These are phyloP conservation scores for Masticophis lateralis DNA, from an alignment of 2,797 vertebrate genomes.

Conservation along the genomic window DNA sequence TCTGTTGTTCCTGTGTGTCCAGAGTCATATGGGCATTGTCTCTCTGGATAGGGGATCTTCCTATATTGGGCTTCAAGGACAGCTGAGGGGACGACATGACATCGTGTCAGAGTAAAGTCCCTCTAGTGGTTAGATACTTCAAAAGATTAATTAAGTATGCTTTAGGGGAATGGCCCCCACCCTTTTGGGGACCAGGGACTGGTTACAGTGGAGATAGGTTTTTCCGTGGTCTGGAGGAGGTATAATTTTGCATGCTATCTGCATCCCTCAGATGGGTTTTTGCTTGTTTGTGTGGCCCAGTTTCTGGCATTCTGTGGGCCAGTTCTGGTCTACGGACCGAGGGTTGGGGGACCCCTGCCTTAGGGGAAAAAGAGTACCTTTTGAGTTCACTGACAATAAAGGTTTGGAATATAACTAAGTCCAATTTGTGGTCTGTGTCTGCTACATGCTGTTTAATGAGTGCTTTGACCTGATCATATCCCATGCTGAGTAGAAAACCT, in stretches of 20 bases:
- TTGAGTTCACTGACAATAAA: not conserved
- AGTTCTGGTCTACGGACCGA: rapidly evolving
- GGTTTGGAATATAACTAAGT: not conserved
- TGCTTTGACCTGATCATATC: not conserved
- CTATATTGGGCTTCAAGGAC: not conserved
- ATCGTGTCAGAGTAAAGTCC: not conserved
- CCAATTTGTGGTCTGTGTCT: not conserved
- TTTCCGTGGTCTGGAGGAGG: too few species aligned
- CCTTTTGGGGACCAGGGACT: too few species aligned
- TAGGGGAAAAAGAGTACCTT: not conserved
- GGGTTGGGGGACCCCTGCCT: not conserved
- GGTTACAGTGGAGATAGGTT: too few species aligned
- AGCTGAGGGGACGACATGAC: not conserved
- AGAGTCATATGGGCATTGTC: not conserved
- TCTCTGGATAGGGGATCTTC: not conserved
- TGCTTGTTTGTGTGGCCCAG: too few species aligned
- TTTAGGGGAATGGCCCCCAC: too few species aligned
- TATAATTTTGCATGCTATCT: too few species aligned
- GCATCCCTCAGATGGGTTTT: too few species aligned
- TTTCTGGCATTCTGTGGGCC: too few species aligned
- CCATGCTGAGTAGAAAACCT: not conserved
- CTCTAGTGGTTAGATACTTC: too few species aligned
- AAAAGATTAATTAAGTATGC: not conserved
- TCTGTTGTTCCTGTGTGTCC: not conserved
- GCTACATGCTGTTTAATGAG: not conserved